A percentile compares a stretch with the other conserved stretches of the same genome.
Evolutionary conservation across 2,113 vertebrate species (phyloP).

Genomic region (Xiphias gladius): DNA sequence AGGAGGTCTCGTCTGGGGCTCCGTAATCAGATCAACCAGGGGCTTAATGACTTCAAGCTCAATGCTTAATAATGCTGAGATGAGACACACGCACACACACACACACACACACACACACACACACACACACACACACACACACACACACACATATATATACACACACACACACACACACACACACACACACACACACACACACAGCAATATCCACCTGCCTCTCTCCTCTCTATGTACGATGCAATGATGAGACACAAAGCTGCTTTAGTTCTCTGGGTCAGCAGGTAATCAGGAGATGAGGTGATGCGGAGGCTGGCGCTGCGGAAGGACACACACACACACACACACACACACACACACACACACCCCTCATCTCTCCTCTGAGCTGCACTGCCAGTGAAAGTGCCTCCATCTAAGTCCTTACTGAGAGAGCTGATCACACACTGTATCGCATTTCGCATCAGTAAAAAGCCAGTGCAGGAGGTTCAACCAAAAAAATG

Average conservation of each 20-base stretch:
- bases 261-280: slow-evolving; percentile 73
- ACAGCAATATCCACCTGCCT: slow-evolving; percentile 50
- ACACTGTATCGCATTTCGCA: not conserved
- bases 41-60: slow-evolving; percentile 42
- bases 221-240: not conserved
- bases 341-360: slow-evolving; percentile 42
- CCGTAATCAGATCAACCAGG: slow-evolving; percentile 70
- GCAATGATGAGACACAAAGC: slow-evolving; percentile 65
- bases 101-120: not conserved
- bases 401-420: slow-evolving; percentile 30
- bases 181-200: slow-evolving; percentile 9
- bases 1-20: slow-evolving; percentile 59
- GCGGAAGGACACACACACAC: slow-evolving; percentile 24
- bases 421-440: slow-evolving; percentile 3
- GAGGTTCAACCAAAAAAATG: not conserved
- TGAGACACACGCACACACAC: slow-evolving; percentile 31
- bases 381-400: not conserved
- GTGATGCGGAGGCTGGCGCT: slow-evolving; percentile 42
- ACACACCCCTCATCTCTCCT: slow-evolving; percentile 27
- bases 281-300: slow-evolving; percentile 70
- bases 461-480: not conserved
- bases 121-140: slow-evolving; percentile 10
- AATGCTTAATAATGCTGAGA: slow-evolving; percentile 39
- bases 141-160: not conserved
- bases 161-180: slow-evolving; percentile 9